Conservation (phyloP, 2,888 invertebrate species). For the Eucera pruinosa region DNA sequence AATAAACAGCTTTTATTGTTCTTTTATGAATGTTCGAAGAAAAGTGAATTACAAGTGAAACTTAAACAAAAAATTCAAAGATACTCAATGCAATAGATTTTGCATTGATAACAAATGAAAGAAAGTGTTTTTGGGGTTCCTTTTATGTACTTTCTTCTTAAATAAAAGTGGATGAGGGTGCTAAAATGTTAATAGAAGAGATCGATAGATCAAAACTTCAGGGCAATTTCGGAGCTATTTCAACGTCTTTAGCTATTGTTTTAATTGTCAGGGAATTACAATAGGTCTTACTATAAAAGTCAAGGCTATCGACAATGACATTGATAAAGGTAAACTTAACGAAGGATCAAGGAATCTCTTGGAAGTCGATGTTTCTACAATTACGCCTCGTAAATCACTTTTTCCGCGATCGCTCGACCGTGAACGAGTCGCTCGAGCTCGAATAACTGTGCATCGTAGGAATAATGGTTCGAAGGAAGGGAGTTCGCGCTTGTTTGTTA, state of each 20-base stretch:
- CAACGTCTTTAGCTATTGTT: background rate
- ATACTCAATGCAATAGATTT: background rate
- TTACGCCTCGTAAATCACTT: conserved; percentile 27
- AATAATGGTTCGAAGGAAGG: background rate
- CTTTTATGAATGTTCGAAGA: background rate
- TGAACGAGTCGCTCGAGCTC: conserved; percentile 7
- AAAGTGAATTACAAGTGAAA: conserved; percentile 18
- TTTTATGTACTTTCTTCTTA: no score
- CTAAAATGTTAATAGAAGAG: no score
- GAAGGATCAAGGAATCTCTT: background rate
- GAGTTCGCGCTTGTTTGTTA: conserved; percentile 1
- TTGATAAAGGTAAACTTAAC: background rate
- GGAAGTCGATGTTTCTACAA: conserved; percentile 3
- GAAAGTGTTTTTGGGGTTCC: no score
- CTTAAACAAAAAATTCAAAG: background rate
- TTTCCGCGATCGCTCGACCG: conserved; percentile 28
- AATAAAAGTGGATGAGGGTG: no score
- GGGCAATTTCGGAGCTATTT: no score
- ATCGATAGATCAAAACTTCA: background rate
- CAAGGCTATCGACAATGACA: background rate
- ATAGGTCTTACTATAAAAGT: no score
- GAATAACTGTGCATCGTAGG: conserved; percentile 7
- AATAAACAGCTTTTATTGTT: background rate
- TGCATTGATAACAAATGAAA: no score
- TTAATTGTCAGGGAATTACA: background rate